Evolutionary conservation across 2,797 vertebrate species (phyloP).

Genomic region (Cercopithecus petaurista): DNA sequence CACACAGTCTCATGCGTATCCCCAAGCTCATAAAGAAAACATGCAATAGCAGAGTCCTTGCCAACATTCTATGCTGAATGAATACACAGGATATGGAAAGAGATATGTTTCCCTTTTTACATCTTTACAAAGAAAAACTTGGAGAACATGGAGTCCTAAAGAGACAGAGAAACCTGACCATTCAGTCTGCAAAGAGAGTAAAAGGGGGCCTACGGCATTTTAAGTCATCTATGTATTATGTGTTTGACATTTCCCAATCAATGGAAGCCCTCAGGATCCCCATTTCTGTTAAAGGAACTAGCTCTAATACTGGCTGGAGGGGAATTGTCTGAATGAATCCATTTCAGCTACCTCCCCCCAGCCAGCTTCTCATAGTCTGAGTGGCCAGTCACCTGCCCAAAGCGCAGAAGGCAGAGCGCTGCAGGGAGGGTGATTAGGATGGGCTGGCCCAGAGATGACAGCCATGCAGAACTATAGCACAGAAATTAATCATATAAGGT

Average conservation of each 20-base stretch:
- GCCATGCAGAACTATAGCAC: not conserved
- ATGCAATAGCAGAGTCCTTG: not conserved
- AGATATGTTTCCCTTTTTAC: not conserved
- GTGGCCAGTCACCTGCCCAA: not conserved
- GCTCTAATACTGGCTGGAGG: constrained; percentile 17
- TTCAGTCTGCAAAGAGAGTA: constrained; percentile 24
- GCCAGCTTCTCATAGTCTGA: not conserved
- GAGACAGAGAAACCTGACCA: constrained; percentile 6
- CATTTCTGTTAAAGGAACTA: constrained; percentile 25
- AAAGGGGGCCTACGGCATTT: not conserved
- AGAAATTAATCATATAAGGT: not conserved
- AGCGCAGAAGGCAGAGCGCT: accelerated
- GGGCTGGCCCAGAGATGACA: not conserved
- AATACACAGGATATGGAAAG: not conserved
- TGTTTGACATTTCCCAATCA: constrained; percentile 53
- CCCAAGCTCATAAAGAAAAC: not conserved
- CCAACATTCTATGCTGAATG: not conserved
- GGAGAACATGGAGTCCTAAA: not conserved
- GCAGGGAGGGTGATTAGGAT: not conserved
- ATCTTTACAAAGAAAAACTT: constrained; percentile 49
- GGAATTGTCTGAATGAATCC: not conserved
- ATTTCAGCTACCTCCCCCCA: not conserved
- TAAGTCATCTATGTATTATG: not conserved
- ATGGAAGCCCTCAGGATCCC: constrained; percentile 7
- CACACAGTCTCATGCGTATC: not conserved